Evolutionary conservation across 2,113 vertebrate genomes (phyloP), one percentile per base, ranked within the genome.

Genomic region (Gobius niger): DNA sequence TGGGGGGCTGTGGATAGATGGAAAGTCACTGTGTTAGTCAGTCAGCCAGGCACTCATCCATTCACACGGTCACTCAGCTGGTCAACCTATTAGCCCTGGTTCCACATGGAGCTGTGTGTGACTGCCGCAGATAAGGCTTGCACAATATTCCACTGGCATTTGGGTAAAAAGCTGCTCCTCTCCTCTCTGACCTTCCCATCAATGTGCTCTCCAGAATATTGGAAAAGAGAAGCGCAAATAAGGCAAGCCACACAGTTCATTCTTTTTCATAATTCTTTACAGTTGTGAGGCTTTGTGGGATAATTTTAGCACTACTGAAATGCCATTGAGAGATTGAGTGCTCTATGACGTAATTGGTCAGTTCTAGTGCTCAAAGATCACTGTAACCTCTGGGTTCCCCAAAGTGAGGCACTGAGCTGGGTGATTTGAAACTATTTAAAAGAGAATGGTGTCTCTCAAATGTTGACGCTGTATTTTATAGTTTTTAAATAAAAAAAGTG

Each of bases 1-100:
- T 50, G 77, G 75, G 63, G 16, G 50, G 41, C 54, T 66, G 41
- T 5, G 63, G 68, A 77, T 78, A 41, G 83, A 82, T 85, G 72
- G 77, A 80, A 80, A 83, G 78, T 80, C 82, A 72, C 82, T 78
- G 61, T 59, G 71, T 73, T 64, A 75, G 75, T 82, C 77, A 76
- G 73, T 73, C 69, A 75, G 70, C 57, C 74, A 63, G 63, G 44
- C 79, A 81, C 72, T 79, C 76, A 84, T 77, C 78, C 76, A 72
- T 75, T 74, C 77, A 84, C 62, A 42, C 62, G 51, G 64, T 73
- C 81, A 70, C 70, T 77, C 76, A 75, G 63, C 72, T 42, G 53
- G 77, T 76, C 81, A 78, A 67, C 78, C 83, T 76, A 74, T 83
- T 78, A 87, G 76, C 67, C 40, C 69, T 73, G n/a, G 12, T 76